Percentiles rank a stretch among this genome's conserved stretches.
phyloP scores from a whole-genome alignment of 2,888 invertebrate species.

The Rhingia campestris region DNA sequence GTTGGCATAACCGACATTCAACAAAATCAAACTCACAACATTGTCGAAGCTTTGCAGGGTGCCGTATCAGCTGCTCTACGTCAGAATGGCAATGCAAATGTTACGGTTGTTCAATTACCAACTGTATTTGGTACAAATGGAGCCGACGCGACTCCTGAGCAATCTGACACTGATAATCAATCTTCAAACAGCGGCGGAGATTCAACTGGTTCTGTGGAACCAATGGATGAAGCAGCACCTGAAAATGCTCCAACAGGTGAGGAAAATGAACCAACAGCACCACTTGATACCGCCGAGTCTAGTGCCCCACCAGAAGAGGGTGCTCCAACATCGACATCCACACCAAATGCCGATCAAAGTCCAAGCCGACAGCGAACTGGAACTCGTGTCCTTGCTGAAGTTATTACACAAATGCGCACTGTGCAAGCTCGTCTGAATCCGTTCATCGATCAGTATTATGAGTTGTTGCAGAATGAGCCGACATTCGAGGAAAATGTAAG shows the following conservation, averaged over 20 bases:
- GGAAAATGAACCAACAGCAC: slow-evolving; percentile 18
- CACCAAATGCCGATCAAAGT: slow-evolving; percentile 63
- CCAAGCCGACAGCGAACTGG: slow-evolving; percentile 79
- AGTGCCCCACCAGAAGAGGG: slow-evolving; percentile 30
- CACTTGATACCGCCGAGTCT: slow-evolving; percentile 36
- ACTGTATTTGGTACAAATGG: slow-evolving; percentile 79
- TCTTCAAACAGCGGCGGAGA: slow-evolving; percentile 48
- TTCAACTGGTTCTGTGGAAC: slow-evolving; percentile 50
- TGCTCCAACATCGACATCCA: slow-evolving; percentile 64
- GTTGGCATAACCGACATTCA: slow-evolving; percentile 82
- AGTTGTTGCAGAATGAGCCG: slow-evolving; percentile 86
- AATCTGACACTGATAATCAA: slow-evolving; percentile 53
- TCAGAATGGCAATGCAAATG: slow-evolving; percentile 80
- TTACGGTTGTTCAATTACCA: slow-evolving; percentile 81
- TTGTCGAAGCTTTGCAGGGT: slow-evolving; percentile 82
- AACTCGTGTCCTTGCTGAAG: slow-evolving; percentile 80
- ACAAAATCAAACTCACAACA: slow-evolving; percentile 80
- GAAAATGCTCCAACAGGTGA: slow-evolving; percentile 17
- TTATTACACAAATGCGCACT: slow-evolving; percentile 80
- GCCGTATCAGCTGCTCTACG: slow-evolving; percentile 82
- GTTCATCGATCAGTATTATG: slow-evolving; percentile 86
- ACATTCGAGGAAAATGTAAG: slow-evolving; percentile 82
- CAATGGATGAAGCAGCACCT: slow-evolving; percentile 50
- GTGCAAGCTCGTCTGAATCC: slow-evolving; percentile 85
- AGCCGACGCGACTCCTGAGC: slow-evolving; percentile 58